These are phyloP conservation scores for Iphiclides podalirius DNA, from an alignment of 2,888 invertebrate species.

Conservation along the genomic window DNA sequence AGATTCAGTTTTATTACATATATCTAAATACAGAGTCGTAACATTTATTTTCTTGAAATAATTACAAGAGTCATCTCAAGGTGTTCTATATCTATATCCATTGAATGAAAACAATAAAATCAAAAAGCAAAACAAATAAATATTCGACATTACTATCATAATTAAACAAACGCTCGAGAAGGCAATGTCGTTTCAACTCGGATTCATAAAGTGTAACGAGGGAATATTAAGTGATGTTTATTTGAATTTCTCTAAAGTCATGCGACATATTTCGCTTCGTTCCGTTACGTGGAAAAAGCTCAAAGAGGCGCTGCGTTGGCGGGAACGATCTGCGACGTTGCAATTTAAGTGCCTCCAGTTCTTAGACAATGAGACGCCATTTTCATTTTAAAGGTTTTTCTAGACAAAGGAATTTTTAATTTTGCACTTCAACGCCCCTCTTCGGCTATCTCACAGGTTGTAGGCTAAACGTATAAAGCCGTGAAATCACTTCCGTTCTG, in stretches of 20 bases:
- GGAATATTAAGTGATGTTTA: background rate
- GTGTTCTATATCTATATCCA: no score
- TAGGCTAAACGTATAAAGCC: background rate
- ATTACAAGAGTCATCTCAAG: no score
- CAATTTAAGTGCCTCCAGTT: slow-evolving; percentile 12
- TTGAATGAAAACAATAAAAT: no score
- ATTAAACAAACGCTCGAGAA: no score
- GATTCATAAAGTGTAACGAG: no score
- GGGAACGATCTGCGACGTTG: slow-evolving; percentile 8
- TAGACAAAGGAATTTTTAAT: slow-evolving; percentile 23
- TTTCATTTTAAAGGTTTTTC: slow-evolving; percentile 19
- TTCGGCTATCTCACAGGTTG: slow-evolving; percentile 1
- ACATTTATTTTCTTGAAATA: no score
- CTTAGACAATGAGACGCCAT: slow-evolving; percentile 18
- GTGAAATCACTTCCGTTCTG: background rate
- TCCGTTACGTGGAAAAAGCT: slow-evolving; percentile 3
- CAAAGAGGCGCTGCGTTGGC: background rate
- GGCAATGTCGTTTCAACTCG: no score
- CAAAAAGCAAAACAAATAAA: no score
- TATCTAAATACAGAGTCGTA: no score
- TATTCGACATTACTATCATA: no score
- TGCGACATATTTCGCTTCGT: slow-evolving; percentile 14
- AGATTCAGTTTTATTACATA: background rate
- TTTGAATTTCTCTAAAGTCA: slow-evolving; percentile 30
- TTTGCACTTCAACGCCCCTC: slow-evolving; percentile 7